Evolutionary conservation across 2,888 invertebrate species (phyloP), one percentile per base, ranked within the genome.

Genomic region (Operophtera brumata): DNA sequence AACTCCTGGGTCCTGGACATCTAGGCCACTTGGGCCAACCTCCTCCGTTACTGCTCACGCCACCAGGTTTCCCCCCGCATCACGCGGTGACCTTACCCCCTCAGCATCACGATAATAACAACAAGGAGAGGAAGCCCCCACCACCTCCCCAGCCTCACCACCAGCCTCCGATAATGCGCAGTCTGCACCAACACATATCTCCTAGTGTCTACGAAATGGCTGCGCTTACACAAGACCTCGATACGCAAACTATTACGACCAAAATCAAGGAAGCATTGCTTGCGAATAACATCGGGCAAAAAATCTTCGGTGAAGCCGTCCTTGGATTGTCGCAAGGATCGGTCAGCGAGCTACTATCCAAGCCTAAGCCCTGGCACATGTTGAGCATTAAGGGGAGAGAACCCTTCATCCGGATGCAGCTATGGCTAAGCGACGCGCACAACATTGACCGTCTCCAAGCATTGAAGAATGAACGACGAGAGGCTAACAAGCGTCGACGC

Each of bases 321-420:
- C 91, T 99, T 10, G 99, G 98, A 0, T 91, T 99, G 26, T 98
- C 98, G 0, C 99, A 99, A 85, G 99, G 97, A 9, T 97, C 99
- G 1, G 99, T 99, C 9, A 98, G 98, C 73, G 99, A 99, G 84
- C 91, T 99, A 59, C 92, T 99, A 6, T 98, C 98, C 58, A 99
- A 99, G 82, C 99, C 99, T 4, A 99, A 99, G 76, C 99, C 99
- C 0, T 99, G 99, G 99, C 98, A 98, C 79, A 98, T 99, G 98
- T 92, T 99, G 49, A 98, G 98, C 78, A 97, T 98, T 79, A 99
- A 99, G 82, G 99, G 99, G 0, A 92, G 99, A 28, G 99, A 99
- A 77, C 97, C 98, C 0, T 98, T 98, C 85, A 97, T 98, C 65
- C 92, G 97, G 47, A 98, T 98, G 98, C 98, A 99, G 78, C 84